Evolutionary conservation across 2,888 invertebrate genomes (phyloP).

Genomic region (Tetropium fuscum): DNA sequence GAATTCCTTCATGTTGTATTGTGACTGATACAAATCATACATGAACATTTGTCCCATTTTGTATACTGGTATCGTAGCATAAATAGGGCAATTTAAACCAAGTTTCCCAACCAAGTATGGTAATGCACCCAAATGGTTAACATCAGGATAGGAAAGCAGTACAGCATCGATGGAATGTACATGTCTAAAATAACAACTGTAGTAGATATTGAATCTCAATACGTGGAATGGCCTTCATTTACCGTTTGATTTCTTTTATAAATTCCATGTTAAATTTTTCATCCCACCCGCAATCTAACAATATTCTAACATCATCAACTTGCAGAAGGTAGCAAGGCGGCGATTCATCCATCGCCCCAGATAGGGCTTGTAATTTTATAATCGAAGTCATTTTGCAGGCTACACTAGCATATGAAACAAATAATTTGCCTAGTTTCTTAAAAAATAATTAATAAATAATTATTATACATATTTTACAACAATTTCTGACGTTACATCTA

Average conservation of each 20-base stretch:
- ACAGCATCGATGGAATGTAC: slow-evolving; percentile 96
- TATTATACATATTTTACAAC: background rate
- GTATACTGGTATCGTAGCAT: slow-evolving; percentile 97
- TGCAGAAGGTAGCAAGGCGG: slow-evolving; percentile 98
- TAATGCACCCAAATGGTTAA: slow-evolving; percentile 93
- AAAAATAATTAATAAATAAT: background rate
- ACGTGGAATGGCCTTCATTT: no score
- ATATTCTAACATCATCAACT: slow-evolving; percentile 95
- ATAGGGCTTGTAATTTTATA: slow-evolving; percentile 95
- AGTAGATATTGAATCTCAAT: slow-evolving; percentile 72
- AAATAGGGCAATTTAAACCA: slow-evolving; percentile 95
- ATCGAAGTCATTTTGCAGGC: slow-evolving; percentile 96
- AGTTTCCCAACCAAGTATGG: slow-evolving; percentile 97
- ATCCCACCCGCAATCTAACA: slow-evolving; percentile 99
- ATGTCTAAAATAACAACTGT: slow-evolving; percentile 76
- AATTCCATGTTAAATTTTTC: slow-evolving; percentile 93
- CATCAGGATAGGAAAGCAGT: slow-evolving; percentile 94
- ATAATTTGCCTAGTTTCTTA: no score
- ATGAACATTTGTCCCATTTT: slow-evolving; percentile 99
- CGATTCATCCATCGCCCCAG: slow-evolving; percentile 95
- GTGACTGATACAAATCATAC: slow-evolving; percentile 95
- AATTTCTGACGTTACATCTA: no score
- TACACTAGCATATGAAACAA: no score
- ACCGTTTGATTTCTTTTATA: slow-evolving; percentile 93
- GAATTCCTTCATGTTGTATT: slow-evolving; percentile 94